These are phyloP conservation scores for Dendrolimus pini DNA, from an alignment of 2,888 invertebrate species.

Conservation along the genomic window DNA sequence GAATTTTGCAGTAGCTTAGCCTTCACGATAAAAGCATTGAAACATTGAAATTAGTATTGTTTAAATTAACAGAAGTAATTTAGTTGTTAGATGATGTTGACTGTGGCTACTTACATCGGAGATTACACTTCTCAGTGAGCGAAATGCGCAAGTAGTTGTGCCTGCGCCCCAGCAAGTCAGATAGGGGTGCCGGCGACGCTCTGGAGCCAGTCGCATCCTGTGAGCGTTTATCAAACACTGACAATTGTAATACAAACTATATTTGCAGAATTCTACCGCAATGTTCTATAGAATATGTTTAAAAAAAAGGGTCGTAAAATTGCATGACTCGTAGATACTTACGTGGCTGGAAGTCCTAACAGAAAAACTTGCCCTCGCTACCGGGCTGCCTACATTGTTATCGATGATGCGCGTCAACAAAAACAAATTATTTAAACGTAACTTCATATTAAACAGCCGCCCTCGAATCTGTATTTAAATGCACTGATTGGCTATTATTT, in stretches of 20 bases:
- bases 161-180: slow-evolving; percentile 90
- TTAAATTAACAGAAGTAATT: no score
- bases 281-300: no score
- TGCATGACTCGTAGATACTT: slow-evolving; percentile 1
- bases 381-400: neutral
- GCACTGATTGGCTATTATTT: no score
- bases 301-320: no score
- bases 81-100: neutral
- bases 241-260: no score
- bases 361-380: neutral
- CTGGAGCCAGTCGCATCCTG: slow-evolving; percentile 1
- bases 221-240: no score
- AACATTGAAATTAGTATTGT: no score
- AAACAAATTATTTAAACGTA: slow-evolving; percentile 9
- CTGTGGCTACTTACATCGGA: slow-evolving; percentile 87
- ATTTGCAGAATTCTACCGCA: no score
- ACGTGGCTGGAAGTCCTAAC: slow-evolving; percentile 10
- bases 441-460: slow-evolving; percentile 8
- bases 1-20: no score
- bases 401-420: slow-evolving; percentile 9
- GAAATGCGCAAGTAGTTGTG: slow-evolving; percentile 98
- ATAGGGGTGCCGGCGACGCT: slow-evolving; percentile 59
- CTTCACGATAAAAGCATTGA: no score
- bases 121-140: slow-evolving; percentile 96
- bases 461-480: neutral